Percentiles rank a stretch among this genome's conserved stretches.
Evolutionary conservation across 1,140 invertebrate genomes (phyloP).

Genomic region (Caenorhabditis briggsae): DNA sequence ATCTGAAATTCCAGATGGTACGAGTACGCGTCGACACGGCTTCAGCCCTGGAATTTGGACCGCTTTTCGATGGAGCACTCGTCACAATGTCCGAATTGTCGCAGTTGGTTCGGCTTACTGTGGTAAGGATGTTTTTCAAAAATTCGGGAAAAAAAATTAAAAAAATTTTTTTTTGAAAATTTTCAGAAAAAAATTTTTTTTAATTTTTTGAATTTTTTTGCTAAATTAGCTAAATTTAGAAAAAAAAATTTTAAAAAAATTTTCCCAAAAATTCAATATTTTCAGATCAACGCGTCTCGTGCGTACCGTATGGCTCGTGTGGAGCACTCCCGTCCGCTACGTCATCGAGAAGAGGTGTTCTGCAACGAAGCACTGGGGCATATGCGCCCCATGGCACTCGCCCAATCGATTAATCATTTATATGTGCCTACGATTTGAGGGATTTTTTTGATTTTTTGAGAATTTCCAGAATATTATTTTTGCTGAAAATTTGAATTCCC

Average conservation of each 20-base stretch:
- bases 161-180: too few relatives aligned
- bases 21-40: slow-evolving; percentile 73
- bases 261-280: neutral
- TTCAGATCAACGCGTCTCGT: slow-evolving; percentile 73
- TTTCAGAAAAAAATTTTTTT: too few relatives aligned
- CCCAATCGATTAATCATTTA: slow-evolving; percentile 68
- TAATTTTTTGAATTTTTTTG: too few relatives aligned
- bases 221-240: too few relatives aligned
- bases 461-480: neutral
- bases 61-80: slow-evolving; percentile 93
- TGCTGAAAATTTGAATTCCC: too few relatives aligned
- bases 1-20: slow-evolving; percentile 43
- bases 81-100: slow-evolving; percentile 87
- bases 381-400: slow-evolving; percentile 67
- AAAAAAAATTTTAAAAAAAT: too few relatives aligned
- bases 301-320: slow-evolving; percentile 71
- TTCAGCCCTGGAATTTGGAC: slow-evolving; percentile 89
- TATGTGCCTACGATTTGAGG: slow-evolving; percentile 60
- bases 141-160: neutral
- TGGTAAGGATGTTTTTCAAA: slow-evolving; percentile 38
- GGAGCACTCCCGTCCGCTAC: slow-evolving; percentile 72
- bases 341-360: slow-evolving; percentile 74
- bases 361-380: slow-evolving; percentile 65
- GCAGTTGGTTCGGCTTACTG: slow-evolving; percentile 83
- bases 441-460: neutral